Base-by-base conservation (phyloP, 2,113 vertebrate genomes). In the Danionella cerebrum region DNA sequence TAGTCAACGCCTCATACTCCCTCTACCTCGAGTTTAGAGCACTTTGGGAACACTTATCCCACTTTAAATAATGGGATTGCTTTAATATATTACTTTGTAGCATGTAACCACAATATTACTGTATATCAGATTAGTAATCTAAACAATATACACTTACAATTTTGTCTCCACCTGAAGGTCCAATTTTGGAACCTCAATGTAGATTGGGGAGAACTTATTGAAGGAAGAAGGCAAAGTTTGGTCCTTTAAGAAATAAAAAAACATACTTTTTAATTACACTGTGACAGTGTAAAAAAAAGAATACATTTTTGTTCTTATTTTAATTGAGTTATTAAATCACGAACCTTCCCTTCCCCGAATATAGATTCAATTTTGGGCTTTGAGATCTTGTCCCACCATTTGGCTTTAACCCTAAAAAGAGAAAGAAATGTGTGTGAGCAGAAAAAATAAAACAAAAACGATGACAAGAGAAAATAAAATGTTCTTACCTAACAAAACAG, bases 401-500 rank as follows among this genome's bases (percentile, higher is more conserved):
- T 68, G 8, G 0, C 50, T 76, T 81, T 78, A 1, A 76, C 9
- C 63, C 85, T 89, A 58, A 21, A 72, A 71, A 35, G 6, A 11
- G 25, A 31, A 36, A 51, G 53, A 73, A 6, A 57, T 71, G 47
- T 50, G 1, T 27, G 33, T 33, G 3, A 50, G 27, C 2, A 65
- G 1, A 11, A 22, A 47, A 35, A 8, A 19, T 10, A 33, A 12
- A 19, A 21, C 2, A 18, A 2, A 21, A 45, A 11, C 13, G 24
- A 27, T 39, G 13, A 6, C 35, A 2, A 21, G 19, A 19, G 2
- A 6, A 13, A 14, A 33, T 51, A 22, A 59, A 9, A 22, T 35
- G 2, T 25, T 72, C 85, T 80, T 84, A 88, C 87, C 74, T 84
- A 47, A 70, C 25, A 59, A 16, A 72, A 39, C 50, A 74, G 42